Base-by-base conservation (phyloP, 2,113 vertebrate species). In the Lampris megalopsis region DNA sequence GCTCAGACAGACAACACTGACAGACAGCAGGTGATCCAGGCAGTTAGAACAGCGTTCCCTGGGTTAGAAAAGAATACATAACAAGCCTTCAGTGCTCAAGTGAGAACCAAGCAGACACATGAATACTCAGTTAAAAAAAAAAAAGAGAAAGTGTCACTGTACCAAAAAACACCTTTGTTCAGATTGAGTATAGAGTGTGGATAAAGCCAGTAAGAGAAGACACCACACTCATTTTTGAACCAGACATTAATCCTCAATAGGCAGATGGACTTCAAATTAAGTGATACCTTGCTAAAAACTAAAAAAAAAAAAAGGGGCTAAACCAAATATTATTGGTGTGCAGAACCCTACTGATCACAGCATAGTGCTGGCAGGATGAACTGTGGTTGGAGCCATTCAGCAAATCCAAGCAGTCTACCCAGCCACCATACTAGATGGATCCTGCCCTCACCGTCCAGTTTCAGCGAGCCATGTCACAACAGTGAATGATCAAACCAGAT, bases 291-390 rank as follows among this genome's bases (percentile, higher is more conserved):
- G 9, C 54, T 8, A 13, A 62, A 24, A 24, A 24, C 24, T 24
- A 24, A 24, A 24, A 24, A 24, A 24, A 24, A 24, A 24, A 24
- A 24, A 48, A 3, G 57, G 57, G 2, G 10, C 4, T 6, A 1
- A n/a, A 5, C 62, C 62, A 24, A 35, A 56, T 13, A 62, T 78
- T 8, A 45, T 9, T 6, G 7, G 10, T 72, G 68, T 66, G 3
- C 67, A 82, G 43, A 77, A 78, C 47, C 6, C 41, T 1, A 71
- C 68, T 5, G 36, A 47, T 57, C 71, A 75, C 41, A 57, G 62
- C 3, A 80, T 75, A 38, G 8, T 48, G 11, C 13, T 72, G 10
- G 4, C 50, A 45, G 56, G 57, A 2, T 59, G 57, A 40, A 56
- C 11, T 3, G 45, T 73, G 9, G 35, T 69, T 7, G 59, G 65